Conservation (phyloP, 2,797 vertebrate genomes). For the Brotula barbata region DNA sequence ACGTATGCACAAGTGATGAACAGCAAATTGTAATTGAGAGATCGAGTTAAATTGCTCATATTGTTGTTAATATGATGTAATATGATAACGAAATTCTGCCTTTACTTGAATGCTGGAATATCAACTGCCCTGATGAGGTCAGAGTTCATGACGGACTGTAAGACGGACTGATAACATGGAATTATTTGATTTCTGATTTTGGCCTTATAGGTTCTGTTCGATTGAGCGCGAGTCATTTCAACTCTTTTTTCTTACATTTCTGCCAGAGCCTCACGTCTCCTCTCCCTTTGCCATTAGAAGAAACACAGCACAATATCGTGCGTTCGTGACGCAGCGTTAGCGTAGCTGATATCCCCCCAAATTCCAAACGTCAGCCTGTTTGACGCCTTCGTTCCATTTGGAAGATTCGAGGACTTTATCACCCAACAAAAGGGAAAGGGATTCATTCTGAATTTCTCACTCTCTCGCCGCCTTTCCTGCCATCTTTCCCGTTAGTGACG, state of each 20-base stretch:
- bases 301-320: no score
- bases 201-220: no score
- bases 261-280: no score
- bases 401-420: not conserved
- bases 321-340: not conserved
- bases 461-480: no score
- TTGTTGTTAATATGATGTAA: conserved; percentile 11
- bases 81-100: conserved; percentile 15
- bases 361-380: conserved; percentile 1
- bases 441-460: not conserved
- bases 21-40: conserved; percentile 21
- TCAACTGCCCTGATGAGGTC: conserved; percentile 32
- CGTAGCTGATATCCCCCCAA: not conserved
- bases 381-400: not conserved
- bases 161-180: no score
- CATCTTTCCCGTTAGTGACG: not conserved
- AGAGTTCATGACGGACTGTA: no score
- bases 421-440: not conserved
- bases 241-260: no score
- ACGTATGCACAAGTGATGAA: not conserved
- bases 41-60: conserved; percentile 3
- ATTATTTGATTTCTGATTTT: no score
- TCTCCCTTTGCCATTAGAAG: no score
- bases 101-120: conserved; percentile 35
- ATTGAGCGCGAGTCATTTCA: no score